Evolutionary conservation across 2,888 invertebrate species (phyloP).

Genomic region (Matsumyia berberina): DNA sequence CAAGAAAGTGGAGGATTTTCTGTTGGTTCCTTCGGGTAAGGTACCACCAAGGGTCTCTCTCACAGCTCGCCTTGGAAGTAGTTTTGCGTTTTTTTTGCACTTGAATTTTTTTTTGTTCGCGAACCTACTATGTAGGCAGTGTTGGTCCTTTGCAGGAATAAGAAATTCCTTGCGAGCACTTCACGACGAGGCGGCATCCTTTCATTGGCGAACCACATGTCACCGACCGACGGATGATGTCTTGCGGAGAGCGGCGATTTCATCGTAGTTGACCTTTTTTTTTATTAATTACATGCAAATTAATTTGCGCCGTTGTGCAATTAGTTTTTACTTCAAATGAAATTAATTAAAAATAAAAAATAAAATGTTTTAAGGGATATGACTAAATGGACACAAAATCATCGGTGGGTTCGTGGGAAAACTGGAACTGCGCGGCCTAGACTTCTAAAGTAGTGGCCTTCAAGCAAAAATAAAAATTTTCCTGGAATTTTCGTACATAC

Average conservation of each 20-base stretch:
- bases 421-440: too few relatives aligned
- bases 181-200: conserved; percentile 58
- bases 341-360: conserved; percentile 25
- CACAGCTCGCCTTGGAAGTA: conserved; percentile 5
- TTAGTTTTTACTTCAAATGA: conserved; percentile 14
- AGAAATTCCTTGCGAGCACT: conserved; percentile 65
- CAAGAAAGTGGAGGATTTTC: conserved; percentile 54
- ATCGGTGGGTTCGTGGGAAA: too few relatives aligned
- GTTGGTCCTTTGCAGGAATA: conserved; percentile 56
- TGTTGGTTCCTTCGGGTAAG: conserved; percentile 26
- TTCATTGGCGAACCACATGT: conserved; percentile 64
- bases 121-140: conserved; percentile 41
- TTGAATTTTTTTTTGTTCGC: conserved; percentile 25
- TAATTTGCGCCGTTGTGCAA: conserved; percentile 23
- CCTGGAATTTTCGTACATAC: too few relatives aligned
- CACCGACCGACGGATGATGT: conserved; percentile 45
- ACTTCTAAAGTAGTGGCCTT: too few relatives aligned
- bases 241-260: conserved; percentile 1
- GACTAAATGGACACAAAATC: background rate
- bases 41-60: conserved; percentile 18
- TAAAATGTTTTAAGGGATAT: background rate
- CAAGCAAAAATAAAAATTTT: too few relatives aligned
- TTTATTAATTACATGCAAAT: conserved; percentile 61
- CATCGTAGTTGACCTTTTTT: conserved; percentile 32
- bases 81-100: conserved; percentile 7